Percentiles rank a stretch among this genome's conserved stretches.
Evolutionary conservation across 2,888 invertebrate genomes (phyloP).

Genomic region (Cetonia aurata): DNA sequence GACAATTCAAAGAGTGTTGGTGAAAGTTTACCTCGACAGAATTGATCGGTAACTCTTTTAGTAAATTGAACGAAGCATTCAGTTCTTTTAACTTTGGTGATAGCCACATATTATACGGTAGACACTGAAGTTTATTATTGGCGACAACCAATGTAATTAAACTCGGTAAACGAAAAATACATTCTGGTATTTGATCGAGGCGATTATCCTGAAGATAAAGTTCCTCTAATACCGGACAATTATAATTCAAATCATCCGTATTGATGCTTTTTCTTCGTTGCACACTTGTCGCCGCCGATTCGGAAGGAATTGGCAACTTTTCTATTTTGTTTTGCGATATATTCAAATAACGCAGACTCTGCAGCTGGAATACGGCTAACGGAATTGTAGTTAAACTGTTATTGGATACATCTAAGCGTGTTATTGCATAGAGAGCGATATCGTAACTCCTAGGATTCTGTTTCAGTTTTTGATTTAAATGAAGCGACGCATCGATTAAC

Average conservation of each 20-base stretch:
- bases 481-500: conserved; percentile 86
- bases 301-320: conserved; percentile 72
- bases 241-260: conserved; percentile 67
- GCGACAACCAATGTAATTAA: conserved; percentile 90
- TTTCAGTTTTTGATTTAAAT: conserved; percentile 86
- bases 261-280: conserved; percentile 56
- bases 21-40: conserved; percentile 66
- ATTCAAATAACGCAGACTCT: conserved; percentile 86
- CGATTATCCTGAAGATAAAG: conserved; percentile 93
- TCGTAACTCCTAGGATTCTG: conserved; percentile 76
- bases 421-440: conserved; percentile 89
- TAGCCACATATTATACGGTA: conserved; percentile 89
- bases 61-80: conserved; percentile 89
- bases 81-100: conserved; percentile 89
- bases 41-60: conserved; percentile 79
- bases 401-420: conserved; percentile 91
- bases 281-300: conserved; percentile 58
- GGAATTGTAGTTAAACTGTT: conserved; percentile 88
- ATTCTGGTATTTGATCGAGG: conserved; percentile 83
- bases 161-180: conserved; percentile 84
- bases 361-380: conserved; percentile 83
- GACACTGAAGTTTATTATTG: conserved; percentile 88
- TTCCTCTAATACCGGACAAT: conserved; percentile 88
- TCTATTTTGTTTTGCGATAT: conserved; percentile 91
- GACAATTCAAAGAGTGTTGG: background rate